These are phyloP conservation scores for Tachina grossa DNA, from an alignment of 2,888 invertebrate genomes.

Conservation along the genomic window DNA sequence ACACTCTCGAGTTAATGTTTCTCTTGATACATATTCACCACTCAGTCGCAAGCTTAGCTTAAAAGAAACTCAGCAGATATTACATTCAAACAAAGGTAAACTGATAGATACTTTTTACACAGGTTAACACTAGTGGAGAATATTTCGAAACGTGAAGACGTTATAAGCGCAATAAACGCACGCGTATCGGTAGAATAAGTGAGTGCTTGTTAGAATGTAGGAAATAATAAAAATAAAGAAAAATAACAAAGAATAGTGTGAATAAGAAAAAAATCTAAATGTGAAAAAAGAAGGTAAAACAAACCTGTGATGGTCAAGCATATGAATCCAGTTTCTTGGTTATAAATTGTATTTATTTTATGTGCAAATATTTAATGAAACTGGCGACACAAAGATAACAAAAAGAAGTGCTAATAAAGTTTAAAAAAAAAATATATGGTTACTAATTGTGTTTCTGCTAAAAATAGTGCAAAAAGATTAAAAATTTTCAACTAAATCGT, in stretches of 20 bases:
- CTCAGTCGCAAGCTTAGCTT: conserved; percentile 25
- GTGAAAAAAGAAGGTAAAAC: conserved; percentile 65
- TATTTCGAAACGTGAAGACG: conserved; percentile 78
- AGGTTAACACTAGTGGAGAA: conserved; percentile 75
- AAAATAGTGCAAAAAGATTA: no score
- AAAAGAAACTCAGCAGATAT: conserved; percentile 55
- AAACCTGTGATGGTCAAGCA: conserved; percentile 72
- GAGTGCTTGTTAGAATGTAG: neutral
- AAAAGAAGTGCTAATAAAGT: neutral
- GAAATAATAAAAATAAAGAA: conserved; percentile 50
- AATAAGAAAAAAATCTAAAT: conserved; percentile 58
- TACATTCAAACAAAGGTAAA: conserved; percentile 52
- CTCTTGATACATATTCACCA: conserved; percentile 42
- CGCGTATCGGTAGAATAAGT: conserved; percentile 11
- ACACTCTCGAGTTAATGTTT: neutral
- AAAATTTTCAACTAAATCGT: no score
- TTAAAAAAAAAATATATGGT: no score
- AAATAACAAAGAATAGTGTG: conserved; percentile 56
- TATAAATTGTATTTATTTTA: conserved; percentile 41
- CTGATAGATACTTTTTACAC: conserved; percentile 45
- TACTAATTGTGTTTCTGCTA: no score
- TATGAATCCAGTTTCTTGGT: conserved; percentile 77
- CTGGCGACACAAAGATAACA: neutral
- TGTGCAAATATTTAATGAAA: conserved; percentile 69
- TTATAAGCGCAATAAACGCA: conserved; percentile 53